A percentile compares a stretch with the other conserved stretches of the same genome.
These are phyloP conservation scores for Menidia menidia DNA, from an alignment of 2,797 vertebrate genomes.

Conservation along the genomic window DNA sequence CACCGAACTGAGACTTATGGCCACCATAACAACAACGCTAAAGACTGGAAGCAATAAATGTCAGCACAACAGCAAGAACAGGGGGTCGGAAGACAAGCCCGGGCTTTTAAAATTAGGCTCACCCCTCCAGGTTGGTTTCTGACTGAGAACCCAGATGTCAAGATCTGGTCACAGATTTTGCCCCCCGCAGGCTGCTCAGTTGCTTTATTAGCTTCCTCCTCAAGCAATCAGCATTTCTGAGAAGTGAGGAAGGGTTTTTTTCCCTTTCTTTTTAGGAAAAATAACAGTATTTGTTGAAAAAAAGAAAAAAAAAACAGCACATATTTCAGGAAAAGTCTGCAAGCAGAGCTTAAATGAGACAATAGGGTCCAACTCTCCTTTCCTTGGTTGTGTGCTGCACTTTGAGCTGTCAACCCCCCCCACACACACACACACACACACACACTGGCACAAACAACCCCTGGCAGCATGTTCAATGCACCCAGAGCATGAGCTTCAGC, in stretches of 20 bases:
- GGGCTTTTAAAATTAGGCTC: conserved; percentile 41
- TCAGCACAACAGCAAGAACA: conserved; percentile 66
- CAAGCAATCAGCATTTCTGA: conserved; percentile 14
- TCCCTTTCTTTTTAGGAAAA: too few species aligned
- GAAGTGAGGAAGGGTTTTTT: conserved; percentile 5
- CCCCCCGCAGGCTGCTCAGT: conserved; percentile 37
- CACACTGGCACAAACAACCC: conserved; percentile 57
- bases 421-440: conserved; percentile 12
- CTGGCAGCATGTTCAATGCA: conserved; percentile 57
- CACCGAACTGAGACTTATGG: conserved; percentile 50
- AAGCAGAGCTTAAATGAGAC: conserved; percentile 44
- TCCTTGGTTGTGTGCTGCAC: conserved; percentile 29
- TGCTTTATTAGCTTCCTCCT: conserved; percentile 35
- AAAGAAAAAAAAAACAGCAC: neutral
- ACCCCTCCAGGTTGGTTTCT: conserved; percentile 43
- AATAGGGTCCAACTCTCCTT: conserved; percentile 30
- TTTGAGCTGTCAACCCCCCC: conserved; percentile 37
- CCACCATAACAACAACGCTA: conserved; percentile 76
- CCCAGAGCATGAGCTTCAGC: conserved; percentile 49
- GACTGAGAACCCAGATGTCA: conserved; percentile 41
- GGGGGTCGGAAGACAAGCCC: conserved; percentile 31
- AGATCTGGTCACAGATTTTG: conserved; percentile 39
- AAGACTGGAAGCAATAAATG: conserved; percentile 67
- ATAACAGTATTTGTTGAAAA: neutral
- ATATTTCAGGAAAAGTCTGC: conserved; percentile 20